Evolutionary conservation across 2,888 invertebrate species (phyloP).

Genomic region (Fragum fragum): DNA sequence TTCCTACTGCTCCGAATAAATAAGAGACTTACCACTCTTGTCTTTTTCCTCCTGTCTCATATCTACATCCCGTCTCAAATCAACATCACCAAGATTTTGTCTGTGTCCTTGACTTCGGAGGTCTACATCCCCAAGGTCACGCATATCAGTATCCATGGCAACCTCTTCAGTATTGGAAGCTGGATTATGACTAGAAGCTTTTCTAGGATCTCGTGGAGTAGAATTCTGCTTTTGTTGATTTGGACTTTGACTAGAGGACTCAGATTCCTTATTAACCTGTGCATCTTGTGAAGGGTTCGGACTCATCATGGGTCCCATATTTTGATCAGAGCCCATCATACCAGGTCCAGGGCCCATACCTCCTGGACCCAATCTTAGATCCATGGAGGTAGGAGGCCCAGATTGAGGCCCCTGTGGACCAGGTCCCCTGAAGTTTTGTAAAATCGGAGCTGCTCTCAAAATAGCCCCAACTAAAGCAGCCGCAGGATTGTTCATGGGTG

Average conservation of each 20-base stretch:
- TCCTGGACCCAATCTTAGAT: constrained; percentile 38
- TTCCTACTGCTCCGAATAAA: no score
- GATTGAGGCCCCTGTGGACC: constrained; percentile 46
- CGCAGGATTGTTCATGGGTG: constrained; percentile 64
- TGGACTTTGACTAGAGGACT: constrained; percentile 5
- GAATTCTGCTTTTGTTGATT: neutral
- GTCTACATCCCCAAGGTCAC: constrained; percentile 21
- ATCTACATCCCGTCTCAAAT: constrained; percentile 60
- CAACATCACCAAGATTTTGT: constrained; percentile 44
- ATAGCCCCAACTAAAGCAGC: constrained; percentile 73
- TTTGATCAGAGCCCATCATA: constrained; percentile 44
- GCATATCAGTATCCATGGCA: constrained; percentile 42
- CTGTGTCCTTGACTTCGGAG: constrained; percentile 1
- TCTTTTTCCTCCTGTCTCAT: constrained; percentile 46
- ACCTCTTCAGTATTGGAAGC: neutral
- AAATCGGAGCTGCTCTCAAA: constrained; percentile 69
- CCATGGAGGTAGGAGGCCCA: constrained; percentile 36
- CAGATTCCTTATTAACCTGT: neutral
- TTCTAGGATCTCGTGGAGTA: constrained; percentile 9
- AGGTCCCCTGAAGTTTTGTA: constrained; percentile 58
- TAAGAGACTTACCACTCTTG: constrained; percentile 32
- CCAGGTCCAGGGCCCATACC: constrained; percentile 54
- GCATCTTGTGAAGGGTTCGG: constrained; percentile 21
- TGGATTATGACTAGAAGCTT: constrained; percentile 14
- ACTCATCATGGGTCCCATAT: constrained; percentile 41